A percentile compares a stretch with the other conserved stretches of the same genome.
phyloP scores from a whole-genome alignment of 2,797 vertebrate genomes.

The Urosaurus nigricauda region DNA sequence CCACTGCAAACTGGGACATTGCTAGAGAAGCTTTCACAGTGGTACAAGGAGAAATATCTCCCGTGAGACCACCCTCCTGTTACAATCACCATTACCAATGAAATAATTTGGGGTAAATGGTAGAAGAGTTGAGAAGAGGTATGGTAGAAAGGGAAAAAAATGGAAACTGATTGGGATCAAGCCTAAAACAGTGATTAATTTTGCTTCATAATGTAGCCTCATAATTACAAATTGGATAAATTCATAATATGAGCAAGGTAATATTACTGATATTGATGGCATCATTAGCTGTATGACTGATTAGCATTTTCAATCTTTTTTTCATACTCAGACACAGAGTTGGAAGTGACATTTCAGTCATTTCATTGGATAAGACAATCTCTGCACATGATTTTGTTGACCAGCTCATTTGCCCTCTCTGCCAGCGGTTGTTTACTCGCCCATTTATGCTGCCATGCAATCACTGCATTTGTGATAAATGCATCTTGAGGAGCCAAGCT shows the following conservation, averaged over 20 bases:
- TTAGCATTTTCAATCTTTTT: conserved; percentile 9
- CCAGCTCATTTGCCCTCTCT: conserved; percentile 71
- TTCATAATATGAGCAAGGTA: not conserved
- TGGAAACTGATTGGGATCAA: not conserved
- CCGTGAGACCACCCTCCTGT: not conserved
- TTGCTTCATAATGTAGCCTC: not conserved
- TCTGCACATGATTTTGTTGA: conserved; percentile 38
- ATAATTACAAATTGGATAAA: not conserved
- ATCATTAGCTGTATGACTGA: not conserved
- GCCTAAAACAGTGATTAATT: not conserved
- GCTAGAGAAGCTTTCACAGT: not conserved
- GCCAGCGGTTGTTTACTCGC: conserved; percentile 69
- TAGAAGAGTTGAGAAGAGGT: not conserved
- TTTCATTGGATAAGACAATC: conserved; percentile 35
- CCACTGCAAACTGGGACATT: not conserved
- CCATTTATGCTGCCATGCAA: conserved; percentile 75
- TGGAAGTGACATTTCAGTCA: conserved; percentile 17
- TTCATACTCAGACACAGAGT: conserved; percentile 49
- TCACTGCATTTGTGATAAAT: conserved; percentile 75
- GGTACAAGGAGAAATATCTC: not conserved
- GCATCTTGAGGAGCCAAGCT: conserved; percentile 64
- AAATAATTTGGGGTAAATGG: not conserved
- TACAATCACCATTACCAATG: not conserved
- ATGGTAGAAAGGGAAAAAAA: not conserved
- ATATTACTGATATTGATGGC: not conserved